Base-by-base conservation (phyloP, 2,888 invertebrate species). In the Creontiades dilutus region DNA sequence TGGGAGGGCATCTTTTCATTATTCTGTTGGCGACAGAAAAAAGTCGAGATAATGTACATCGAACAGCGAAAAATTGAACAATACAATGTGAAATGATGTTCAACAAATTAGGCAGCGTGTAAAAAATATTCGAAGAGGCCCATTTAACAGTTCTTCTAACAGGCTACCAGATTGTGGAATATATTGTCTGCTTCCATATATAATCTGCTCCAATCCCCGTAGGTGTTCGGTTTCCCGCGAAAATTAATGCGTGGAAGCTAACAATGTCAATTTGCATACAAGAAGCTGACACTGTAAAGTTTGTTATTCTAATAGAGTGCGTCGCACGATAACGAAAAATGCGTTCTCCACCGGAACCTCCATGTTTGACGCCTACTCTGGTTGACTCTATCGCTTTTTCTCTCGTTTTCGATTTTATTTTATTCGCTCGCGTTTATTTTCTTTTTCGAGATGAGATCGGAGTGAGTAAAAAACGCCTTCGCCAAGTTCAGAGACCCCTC, bases 401-500 rank as follows among this genome's bases (percentile, higher is more conserved):
- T 68, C 19, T 9, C 7, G 68, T 23, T 68, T 68, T 68, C 1
- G 19, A 19, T 68, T 68, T 23, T 68, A 23, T 11, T 68, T 68
- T 23, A 52, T 52, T 52, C 11, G 52, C 52, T 52, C 19, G 68
- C n/a, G n/a, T n/a, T n/a, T n/a, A n/a, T 68, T 23, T 68, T 23
- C 3, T 23, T 68, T 68, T 68, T 68, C 23, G 19, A 27, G 68
- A 12, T 0, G 23, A 19, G 23, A 12, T 23, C 7, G 27, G 19
- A 27, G 23, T 7, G 13, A 4, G 3, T 11, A 68, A 68, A 68
- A 68, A 19, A 61, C 9, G 13, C 0, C 9, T 23, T 68, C 68
- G 68, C 68, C 68, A 68, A 68, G 68, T 68, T 68, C 68, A 68
- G 68, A 19, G 68, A 68, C 68, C 57, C n/a, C 61, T 19, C 68